These are phyloP conservation scores for Gallinago media DNA, from an alignment of 2,113 vertebrate species.

Conservation along the genomic window DNA sequence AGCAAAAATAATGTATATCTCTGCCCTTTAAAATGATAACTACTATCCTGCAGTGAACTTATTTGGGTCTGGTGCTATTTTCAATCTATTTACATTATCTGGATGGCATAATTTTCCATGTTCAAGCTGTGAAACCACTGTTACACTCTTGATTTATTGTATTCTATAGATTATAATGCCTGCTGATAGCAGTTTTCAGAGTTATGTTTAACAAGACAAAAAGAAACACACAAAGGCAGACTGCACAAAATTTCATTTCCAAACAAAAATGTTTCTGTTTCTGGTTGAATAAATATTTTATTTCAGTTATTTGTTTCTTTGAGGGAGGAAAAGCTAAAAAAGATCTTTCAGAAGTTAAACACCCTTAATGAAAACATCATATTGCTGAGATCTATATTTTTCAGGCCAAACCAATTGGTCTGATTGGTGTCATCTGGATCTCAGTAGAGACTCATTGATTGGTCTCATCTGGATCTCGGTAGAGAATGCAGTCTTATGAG, in stretches of 20 bases:
- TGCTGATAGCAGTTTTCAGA: background rate
- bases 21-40: background rate
- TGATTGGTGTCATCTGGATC: background rate
- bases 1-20: background rate
- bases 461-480: background rate
- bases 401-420: background rate
- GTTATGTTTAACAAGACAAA: background rate
- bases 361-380: background rate
- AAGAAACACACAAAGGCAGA: background rate
- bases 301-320: background rate
- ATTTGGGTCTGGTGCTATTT: background rate
- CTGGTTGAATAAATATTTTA: background rate
- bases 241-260: background rate
- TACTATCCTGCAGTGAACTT: background rate
- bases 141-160: background rate
- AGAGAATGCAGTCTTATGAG: background rate
- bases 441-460: background rate
- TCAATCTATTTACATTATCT: constrained; percentile 20
- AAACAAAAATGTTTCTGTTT: background rate
- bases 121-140: background rate
- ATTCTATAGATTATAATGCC: background rate
- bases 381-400: background rate
- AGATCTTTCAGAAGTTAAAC: background rate
- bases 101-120: constrained; percentile 14
- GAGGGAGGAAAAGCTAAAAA: background rate